Evolutionary conservation across 2,113 vertebrate species (phyloP).

Genomic region (Rhinogobius similis): DNA sequence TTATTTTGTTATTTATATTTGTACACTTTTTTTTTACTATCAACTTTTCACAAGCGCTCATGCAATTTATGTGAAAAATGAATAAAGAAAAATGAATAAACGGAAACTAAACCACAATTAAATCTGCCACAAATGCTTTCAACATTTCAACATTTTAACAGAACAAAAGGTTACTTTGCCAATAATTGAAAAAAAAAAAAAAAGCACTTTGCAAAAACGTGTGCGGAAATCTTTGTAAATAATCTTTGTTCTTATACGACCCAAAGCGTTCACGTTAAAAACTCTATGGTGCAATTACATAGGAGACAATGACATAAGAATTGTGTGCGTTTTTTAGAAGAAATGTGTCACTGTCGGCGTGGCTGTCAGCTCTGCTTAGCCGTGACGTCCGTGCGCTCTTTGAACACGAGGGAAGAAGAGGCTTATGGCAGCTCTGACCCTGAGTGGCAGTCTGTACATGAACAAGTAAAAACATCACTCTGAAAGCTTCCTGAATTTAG

Average conservation of each 20-base stretch:
- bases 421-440: constrained; percentile 43
- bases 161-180: constrained; percentile 46
- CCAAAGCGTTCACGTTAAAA: constrained; percentile 47
- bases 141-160: constrained; percentile 30
- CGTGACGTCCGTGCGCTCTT: constrained; percentile 30
- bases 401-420: constrained; percentile 37
- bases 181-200: constrained; percentile 44
- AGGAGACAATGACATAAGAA: neutral
- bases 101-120: constrained; percentile 19
- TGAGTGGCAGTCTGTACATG: constrained; percentile 36
- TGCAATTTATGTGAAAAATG: neutral
- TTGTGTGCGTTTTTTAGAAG: neutral
- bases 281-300: neutral
- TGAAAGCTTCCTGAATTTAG: constrained; percentile 56
- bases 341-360: constrained; percentile 20
- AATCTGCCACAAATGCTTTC: constrained; percentile 34
- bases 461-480: constrained; percentile 35
- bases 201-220: constrained; percentile 26
- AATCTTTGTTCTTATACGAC: neutral
- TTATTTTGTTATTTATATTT: too few relatives aligned
- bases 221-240: neutral
- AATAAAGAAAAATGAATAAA: neutral
- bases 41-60: neutral
- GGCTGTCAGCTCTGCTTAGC: constrained; percentile 48
- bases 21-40: neutral